A percentile compares a stretch with the other conserved stretches of the same genome.
Evolutionary conservation across 2,888 invertebrate genomes (phyloP).

Genomic region (Linyphia triangularis): DNA sequence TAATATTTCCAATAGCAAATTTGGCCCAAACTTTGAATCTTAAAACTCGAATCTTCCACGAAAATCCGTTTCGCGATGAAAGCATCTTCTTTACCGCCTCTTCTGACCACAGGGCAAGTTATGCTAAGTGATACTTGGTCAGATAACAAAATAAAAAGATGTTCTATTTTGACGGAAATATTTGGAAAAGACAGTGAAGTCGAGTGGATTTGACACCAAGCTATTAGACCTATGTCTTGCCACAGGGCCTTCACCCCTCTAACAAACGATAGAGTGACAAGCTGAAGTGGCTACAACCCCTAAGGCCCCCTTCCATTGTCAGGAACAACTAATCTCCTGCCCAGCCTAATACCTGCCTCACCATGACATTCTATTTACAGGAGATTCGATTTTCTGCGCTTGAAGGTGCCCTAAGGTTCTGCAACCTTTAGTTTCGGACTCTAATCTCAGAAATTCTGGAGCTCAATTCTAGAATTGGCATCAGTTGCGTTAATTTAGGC

Average conservation of each 20-base stretch:
- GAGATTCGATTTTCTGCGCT: conserved; percentile 37
- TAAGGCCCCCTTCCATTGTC: conserved; percentile 36
- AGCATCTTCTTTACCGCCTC: not conserved
- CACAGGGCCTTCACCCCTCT: conserved; percentile 24
- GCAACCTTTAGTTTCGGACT: conserved; percentile 39
- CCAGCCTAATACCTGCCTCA: conserved; percentile 32
- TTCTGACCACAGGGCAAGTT: not conserved
- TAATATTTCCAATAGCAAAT: too few relatives aligned
- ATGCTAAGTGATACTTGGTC: not conserved
- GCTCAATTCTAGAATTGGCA: not conserved
- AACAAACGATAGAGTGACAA: conserved; percentile 49
- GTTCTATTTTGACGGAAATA: conserved; percentile 18
- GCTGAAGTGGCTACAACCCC: conserved; percentile 42
- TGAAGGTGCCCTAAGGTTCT: conserved; percentile 18
- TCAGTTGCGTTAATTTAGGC: not conserved
- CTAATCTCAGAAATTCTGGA: conserved; percentile 27
- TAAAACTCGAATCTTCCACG: too few relatives aligned
- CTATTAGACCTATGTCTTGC: conserved; percentile 46
- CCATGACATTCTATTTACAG: conserved; percentile 62
- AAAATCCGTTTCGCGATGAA: not conserved
- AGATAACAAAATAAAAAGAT: conserved; percentile 20
- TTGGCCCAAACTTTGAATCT: too few relatives aligned
- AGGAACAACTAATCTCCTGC: conserved; percentile 55
- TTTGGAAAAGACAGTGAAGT: not conserved
- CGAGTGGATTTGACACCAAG: conserved; percentile 54